Percentiles rank a stretch among this genome's conserved stretches.
These are phyloP conservation scores for Drosophila cardini DNA, from an alignment of 1,140 invertebrate genomes.

Conservation along the genomic window DNA sequence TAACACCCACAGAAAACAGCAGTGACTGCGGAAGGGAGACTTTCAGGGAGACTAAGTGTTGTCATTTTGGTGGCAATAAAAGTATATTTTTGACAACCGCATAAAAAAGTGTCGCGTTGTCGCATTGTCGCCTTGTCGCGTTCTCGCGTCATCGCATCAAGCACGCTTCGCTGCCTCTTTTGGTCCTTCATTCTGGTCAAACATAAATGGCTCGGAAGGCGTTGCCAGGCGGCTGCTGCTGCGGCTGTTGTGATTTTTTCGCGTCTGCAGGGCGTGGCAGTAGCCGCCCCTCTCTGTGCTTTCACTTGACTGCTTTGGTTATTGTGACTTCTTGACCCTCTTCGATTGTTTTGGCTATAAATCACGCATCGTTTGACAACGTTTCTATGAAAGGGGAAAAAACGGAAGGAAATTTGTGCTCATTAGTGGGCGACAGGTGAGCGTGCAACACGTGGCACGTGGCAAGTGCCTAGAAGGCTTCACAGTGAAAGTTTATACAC, in stretches of 20 bases:
- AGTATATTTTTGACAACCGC: conserved; percentile 81
- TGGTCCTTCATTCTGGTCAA: conserved; percentile 3
- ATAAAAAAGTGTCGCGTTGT: conserved; percentile 59
- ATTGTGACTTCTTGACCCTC: conserved; percentile 66
- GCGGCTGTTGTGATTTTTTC: conserved; percentile 73
- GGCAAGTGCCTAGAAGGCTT: conserved; percentile 40
- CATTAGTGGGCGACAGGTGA: conserved; percentile 62
- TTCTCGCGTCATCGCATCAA: conserved; percentile 60
- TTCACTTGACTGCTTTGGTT: conserved; percentile 37
- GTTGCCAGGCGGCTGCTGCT: conserved; percentile 49
- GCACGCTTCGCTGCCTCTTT: conserved; percentile 48
- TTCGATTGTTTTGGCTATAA: conserved; percentile 64
- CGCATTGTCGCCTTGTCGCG: conserved; percentile 15
- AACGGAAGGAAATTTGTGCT: conserved; percentile 20
- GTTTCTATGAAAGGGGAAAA: background rate
- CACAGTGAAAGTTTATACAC: conserved; percentile 79
- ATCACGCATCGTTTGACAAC: conserved; percentile 65
- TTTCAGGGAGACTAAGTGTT: conserved; percentile 58
- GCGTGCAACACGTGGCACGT: conserved; percentile 53
- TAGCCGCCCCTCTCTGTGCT: conserved; percentile 68
- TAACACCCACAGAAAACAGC: conserved; percentile 54
- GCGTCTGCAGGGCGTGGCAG: conserved; percentile 7
- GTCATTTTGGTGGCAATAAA: conserved; percentile 83
- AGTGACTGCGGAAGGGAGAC: background rate
- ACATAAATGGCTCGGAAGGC: conserved; percentile 43